These are phyloP conservation scores for Merluccius polli DNA, from an alignment of 2,797 vertebrate genomes.

Conservation along the genomic window DNA sequence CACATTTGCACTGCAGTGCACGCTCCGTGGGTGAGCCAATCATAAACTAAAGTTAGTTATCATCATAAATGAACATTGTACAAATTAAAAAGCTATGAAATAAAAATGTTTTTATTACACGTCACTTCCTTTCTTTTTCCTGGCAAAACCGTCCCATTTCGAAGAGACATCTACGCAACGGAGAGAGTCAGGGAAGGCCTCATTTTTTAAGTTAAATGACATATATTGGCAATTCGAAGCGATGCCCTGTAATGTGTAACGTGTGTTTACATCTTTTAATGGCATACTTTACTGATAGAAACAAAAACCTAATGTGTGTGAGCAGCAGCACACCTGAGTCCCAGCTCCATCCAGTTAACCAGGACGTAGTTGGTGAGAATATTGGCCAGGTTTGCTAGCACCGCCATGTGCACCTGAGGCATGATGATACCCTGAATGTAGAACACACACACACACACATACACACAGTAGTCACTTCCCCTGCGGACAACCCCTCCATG, in stretches of 20 bases:
- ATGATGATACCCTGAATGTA: conserved; percentile 82
- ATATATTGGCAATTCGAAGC: no score
- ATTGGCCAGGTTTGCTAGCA: conserved; percentile 81
- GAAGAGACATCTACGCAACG: no score
- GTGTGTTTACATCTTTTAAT: not conserved
- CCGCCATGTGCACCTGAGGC: conserved; percentile 80
- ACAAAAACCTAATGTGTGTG: not conserved
- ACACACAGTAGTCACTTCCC: not conserved
- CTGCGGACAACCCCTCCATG: not conserved
- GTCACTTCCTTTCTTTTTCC: not conserved
- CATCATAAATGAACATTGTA: no score
- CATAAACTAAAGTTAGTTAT: no score
- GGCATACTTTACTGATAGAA: not conserved
- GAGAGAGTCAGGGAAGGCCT: no score
- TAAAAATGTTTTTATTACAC: no score
- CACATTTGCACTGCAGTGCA: no score
- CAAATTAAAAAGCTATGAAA: no score
- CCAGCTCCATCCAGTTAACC: conserved; percentile 79
- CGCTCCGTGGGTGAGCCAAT: no score
- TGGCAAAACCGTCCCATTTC: no score
- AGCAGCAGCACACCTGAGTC: conserved; percentile 77
- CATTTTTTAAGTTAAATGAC: not conserved
- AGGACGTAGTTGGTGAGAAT: conserved; percentile 79
- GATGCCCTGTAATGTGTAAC: not conserved
- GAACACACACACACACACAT: conserved; percentile 20